Evolutionary conservation across 2,888 invertebrate species (phyloP), one percentile per base, ranked within the genome.

Genomic region (Digitonthophagus gazella): DNA sequence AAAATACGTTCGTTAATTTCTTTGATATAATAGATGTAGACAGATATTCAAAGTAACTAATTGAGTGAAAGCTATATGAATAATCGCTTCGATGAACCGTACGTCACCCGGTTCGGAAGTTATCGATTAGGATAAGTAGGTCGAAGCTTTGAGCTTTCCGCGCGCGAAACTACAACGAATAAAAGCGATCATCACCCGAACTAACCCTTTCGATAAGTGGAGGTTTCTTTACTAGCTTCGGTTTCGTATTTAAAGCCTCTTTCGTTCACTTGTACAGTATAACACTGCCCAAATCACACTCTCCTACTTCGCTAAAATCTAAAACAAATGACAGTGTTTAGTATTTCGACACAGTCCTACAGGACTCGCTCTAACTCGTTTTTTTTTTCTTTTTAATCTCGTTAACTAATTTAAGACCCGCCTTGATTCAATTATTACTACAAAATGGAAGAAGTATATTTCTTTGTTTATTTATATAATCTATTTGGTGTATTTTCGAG

Each of bases 271-370:
- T 67, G 73, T 80, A 81, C 82, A 79, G 82, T 83, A 82, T 83
- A 83, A 83, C 83, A 83, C 83, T 83, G 83, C 82, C 81, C 80
- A 78, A 72, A 77, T 78, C 77, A 78, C 79, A 78, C 78, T 44
- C 28, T 44, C 78, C 75, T 78, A 77, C 80, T 81, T 81, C 78
- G 78, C 81, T 82, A 82, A 16, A 44, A 76, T 80, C 82, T 83
- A 83, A 80, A 44, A 80, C 80, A 81, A 80, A 80, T 79, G 81
- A 82, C 80, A 81, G 80, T 81, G 80, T 81, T 81, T 78, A 81
- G 28, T 44, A 44, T 44, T 61, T 61, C 61, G 61, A 61, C 57
- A 57, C 16, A 57, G 28, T 44, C 28, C 28, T 44, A 44, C 28
- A 44, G 28, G 28, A 44, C 28, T 44, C 28, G 28, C 28, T 6